phyloP scores from a whole-genome alignment of 2,797 vertebrate species.

The Petrocephalus schoutedeni region DNA sequence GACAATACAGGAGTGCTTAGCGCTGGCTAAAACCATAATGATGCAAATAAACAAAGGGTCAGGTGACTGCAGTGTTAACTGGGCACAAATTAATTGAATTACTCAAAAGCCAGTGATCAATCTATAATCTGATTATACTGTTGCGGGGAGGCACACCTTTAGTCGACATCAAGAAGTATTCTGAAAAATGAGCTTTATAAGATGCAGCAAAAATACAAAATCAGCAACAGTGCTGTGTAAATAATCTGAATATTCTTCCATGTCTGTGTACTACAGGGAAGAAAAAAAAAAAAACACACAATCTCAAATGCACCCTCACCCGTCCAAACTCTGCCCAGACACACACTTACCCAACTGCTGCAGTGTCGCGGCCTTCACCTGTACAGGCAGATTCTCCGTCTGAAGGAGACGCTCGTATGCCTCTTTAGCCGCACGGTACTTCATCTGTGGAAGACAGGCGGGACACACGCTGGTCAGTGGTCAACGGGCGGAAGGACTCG shows the following conservation, averaged over 20 bases:
- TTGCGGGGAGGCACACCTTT: not conserved
- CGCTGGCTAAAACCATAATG: not conserved
- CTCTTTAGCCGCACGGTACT: conserved; percentile 94
- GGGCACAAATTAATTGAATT: not conserved
- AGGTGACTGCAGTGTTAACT: not conserved
- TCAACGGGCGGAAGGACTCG: not conserved
- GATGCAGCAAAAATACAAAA: not conserved
- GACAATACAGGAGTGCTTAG: not conserved
- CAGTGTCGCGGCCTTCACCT: conserved; percentile 96
- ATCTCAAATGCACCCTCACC: not conserved
- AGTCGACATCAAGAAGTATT: not conserved
- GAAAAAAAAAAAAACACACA: not conserved
- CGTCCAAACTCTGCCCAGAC: not conserved
- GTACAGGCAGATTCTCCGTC: conserved; percentile 88
- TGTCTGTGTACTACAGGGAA: not conserved
- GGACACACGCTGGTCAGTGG: not conserved
- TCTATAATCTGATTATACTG: not conserved
- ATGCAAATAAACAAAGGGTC: not conserved
- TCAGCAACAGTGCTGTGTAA: not conserved
- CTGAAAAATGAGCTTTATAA: not conserved
- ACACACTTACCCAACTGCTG: conserved; percentile 89
- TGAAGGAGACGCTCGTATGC: conserved; percentile 95
- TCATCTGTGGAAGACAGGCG: conserved; percentile 71
- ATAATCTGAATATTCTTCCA: not conserved
- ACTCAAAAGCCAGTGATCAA: not conserved